Conservation (phyloP, 2,888 invertebrate species). For the Deilephila porcellus region DNA sequence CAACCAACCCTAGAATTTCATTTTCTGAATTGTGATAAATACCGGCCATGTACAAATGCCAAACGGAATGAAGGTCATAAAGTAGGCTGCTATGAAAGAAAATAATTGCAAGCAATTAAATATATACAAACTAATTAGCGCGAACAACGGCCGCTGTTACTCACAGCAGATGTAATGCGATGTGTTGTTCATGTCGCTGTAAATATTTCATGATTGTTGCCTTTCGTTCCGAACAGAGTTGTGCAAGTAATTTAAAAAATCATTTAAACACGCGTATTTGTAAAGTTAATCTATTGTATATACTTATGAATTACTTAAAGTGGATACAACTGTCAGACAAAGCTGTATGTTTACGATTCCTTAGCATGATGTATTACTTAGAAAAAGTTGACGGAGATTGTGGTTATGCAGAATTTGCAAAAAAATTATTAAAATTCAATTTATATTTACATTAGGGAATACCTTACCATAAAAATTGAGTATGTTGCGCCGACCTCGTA, state of each 20-base stretch:
- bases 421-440: not conserved
- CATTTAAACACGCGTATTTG: not conserved
- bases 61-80: slow-evolving; percentile 29
- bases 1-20: slow-evolving; percentile 41
- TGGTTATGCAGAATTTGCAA: not conserved
- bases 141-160: slow-evolving; percentile 6
- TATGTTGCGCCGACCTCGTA: no score
- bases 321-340: not conserved
- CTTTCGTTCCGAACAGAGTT: slow-evolving; percentile 6
- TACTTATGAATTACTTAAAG: slow-evolving; percentile 3
- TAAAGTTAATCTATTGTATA: not conserved
- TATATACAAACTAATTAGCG: slow-evolving; percentile 21
- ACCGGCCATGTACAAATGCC: slow-evolving; percentile 33
- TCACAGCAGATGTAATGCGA: slow-evolving; percentile 19
- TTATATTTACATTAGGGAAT: not conserved
- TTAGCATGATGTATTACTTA: not conserved
- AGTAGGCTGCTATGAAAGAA: slow-evolving; percentile 1
- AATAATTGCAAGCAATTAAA: slow-evolving; percentile 21
- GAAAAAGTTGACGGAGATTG: not conserved
- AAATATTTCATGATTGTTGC: slow-evolving; percentile 19
- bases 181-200: slow-evolving; percentile 15
- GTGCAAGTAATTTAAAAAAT: not conserved
- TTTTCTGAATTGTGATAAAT: slow-evolving; percentile 42
- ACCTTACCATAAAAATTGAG: no score
- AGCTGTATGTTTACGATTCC: not conserved